Evolutionary conservation across 2,113 vertebrate genomes (phyloP), one percentile per base, ranked within the genome.

Genomic region (Tor tambroides): DNA sequence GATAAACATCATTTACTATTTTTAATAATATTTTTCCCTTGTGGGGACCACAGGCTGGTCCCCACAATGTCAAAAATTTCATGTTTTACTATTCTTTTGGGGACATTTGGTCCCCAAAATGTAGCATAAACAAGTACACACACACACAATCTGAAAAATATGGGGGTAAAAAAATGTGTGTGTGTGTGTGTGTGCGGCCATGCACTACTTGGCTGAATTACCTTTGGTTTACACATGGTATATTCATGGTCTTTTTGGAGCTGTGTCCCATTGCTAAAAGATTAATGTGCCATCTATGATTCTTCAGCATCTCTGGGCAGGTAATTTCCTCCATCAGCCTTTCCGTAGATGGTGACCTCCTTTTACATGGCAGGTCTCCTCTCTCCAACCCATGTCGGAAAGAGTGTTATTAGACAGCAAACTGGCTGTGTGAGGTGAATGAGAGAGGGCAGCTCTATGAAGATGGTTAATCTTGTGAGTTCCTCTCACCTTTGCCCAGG

Each of bases 381-480:
- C 46, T 32, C 41, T 41, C 38, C 12, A 76, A 17, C 5, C 74
- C 74, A 46, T 49, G 67, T 72, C 54, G 59, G 63, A 80, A 21
- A 38, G 41, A 30, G 71, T 12, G 61, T 69, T 82, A 69, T 82
- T 67, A 49, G 61, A 82, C 38, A 69, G 76, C 21, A 85, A 59
- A 80, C 67, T 56, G 41, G 41, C 41, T 9, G 41, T 11, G 2
- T 43, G 41, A 43, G 9, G 41, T 43, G 43, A 78, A 54, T 78
- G 46, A 78, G 28, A 78, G 49, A 78, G 76, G 76, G 28, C 49
- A 54, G 17, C 76, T 78, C 76, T 46, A n/a, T 54, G 54, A 65
- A 80, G 76, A 72, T 80, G 61, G 43, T 32, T 78, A 49, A 85
- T 88, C 67, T 75, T 28, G 38, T 80, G 63, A 65, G 65, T 61